Base-by-base conservation (phyloP, 2,797 vertebrate genomes). In the Melanotaenia pygmaea region DNA sequence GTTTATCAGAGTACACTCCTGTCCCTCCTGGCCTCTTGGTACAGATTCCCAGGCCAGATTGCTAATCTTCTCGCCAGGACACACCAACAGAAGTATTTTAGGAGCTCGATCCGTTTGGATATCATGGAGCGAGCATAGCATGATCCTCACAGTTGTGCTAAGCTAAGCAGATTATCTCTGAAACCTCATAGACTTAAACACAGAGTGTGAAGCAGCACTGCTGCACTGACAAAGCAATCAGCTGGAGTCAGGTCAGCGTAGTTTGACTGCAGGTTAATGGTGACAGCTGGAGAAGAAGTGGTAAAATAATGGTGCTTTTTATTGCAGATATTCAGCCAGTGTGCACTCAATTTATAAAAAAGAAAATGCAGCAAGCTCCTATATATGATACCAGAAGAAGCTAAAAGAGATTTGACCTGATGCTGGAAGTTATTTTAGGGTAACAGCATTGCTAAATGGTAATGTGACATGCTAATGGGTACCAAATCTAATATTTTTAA, bases 161-260 rank as follows among this genome's bases (percentile, higher is more conserved):
- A 62, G 60, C 78, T 91, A 87, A 90, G 90, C 81, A 91, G 88
- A 89, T 90, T 91, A 91, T 81, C 82, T 69, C 76, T 34, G 82
- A 81, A 77, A 77, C 71, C 79, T 87, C 9, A 26, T 5, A 37
- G 47, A 40, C 57, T 59, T 38, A 57, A 57, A 57, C 72, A 81
- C 77, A 75, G 79, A 81, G 38, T 38, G 82, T 43, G 67, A 74
- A 77, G 64, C 18, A 53, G 77, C 64, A 2, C 28, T 63, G 68
- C 74, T 43, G 68, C 32, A 16, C 30, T 59, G 73, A 47, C 64
- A 67, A 76, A 65, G 47, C 38, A 20, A 32, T 59, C 51, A 60
- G 43, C 37, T 28, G 18, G 61, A 66, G 70, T 59, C 37, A 3
- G 47, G 47, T 50, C 47, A 50, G 47, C 9, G 47, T 28, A 35